Evolutionary conservation across 2,888 invertebrate genomes (phyloP), one percentile per base, ranked within the genome.

Genomic region (Cylloceria caligata): DNA sequence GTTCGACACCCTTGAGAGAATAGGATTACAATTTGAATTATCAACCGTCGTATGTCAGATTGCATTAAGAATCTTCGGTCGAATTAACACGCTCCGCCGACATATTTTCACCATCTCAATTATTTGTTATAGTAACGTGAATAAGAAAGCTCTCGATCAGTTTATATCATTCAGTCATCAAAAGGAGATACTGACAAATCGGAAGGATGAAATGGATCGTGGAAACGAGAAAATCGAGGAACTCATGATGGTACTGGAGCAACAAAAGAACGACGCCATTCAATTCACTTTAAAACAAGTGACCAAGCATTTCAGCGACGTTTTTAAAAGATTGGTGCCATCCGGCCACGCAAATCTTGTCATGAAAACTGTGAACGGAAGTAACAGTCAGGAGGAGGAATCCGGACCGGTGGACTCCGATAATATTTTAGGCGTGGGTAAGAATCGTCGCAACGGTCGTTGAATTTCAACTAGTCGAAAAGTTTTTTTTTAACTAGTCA

Each of bases 151-250:
- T 0, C 93, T 99, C 89, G 99, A 99, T 92, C 99, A 99, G 93
- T 99, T 99, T 93, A 96, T 99, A 92, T 99, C 98, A 90, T 99
- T 99, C 93, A 99, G 99, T 0, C 99, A 99, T 89, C 99, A 99
- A 91, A 99, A 99, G 93, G 99, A 99, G 92, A 99, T 99, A 89
- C 93, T 99, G 0, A 97, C 98, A 88, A 97, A 97, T 90, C 95
- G 99, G 88, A 98, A 99, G 93, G 98, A 98, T 89, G 99, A 99
- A 93, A 94, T 99, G 13, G 99, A 99, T 91, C 95, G 98, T 89
- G 99, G 98, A 95, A 96, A 96, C 83, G 96, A 96, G 89, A 97
- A 97, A 92, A 99, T 99, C 89, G 95, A 97, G 75, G 94, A 95
- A 84, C 90, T 95, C 81, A 94, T 95, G 94, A 93, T 93, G 86